Evolutionary conservation across 2,113 vertebrate species (phyloP), one percentile per base, ranked within the genome.

Genomic region (Silurus meridionalis): DNA sequence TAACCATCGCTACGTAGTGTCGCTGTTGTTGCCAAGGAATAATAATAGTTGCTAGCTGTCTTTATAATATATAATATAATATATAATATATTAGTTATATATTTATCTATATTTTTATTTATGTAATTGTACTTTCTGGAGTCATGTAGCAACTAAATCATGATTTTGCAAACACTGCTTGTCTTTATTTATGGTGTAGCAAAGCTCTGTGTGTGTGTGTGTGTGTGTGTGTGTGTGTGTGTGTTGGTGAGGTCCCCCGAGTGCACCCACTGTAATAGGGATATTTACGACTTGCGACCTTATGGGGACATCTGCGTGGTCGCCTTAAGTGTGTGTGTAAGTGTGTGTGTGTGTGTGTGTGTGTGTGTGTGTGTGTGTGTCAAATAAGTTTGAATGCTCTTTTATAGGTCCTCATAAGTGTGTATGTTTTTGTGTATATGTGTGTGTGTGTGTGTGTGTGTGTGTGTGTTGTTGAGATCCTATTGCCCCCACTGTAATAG

Each of bases 361-460:
- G 37, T 37, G 2, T 37, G 37, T 37, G 37, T 37, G 23, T 58
- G 57, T 58, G 14, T 37, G 37, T 37, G 37, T 37, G 37, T 37
- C 2, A 37, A 37, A 37, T 37, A 37, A 37, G 37, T 37, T 37
- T 37, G 37, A 37, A 37, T 37, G 37, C 2, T 37, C 37, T 37
- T 37, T 37, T 37, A 37, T 37, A 37, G 37, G 37, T 37, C 37
- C 5, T 58, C 5, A 15, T 58, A 15, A 17, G 13, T 58, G 8
- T 74, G 15, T 74, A 2, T 17, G 17, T 52, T 21, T 75, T 9
- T 52, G 21, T 52, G 23, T 21, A 10, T 8, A 2, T 13, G 25
- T 63, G 37, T 50, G 25, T 48, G 37, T 83, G 60, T 52, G 23
- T 69, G 81, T 72, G 64, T 72, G 67, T 72, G 66, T 69, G 25